A percentile compares a stretch with the other conserved stretches of the same genome.
phyloP scores from a whole-genome alignment of 2,888 invertebrate species.

The Troilus luridus region DNA sequence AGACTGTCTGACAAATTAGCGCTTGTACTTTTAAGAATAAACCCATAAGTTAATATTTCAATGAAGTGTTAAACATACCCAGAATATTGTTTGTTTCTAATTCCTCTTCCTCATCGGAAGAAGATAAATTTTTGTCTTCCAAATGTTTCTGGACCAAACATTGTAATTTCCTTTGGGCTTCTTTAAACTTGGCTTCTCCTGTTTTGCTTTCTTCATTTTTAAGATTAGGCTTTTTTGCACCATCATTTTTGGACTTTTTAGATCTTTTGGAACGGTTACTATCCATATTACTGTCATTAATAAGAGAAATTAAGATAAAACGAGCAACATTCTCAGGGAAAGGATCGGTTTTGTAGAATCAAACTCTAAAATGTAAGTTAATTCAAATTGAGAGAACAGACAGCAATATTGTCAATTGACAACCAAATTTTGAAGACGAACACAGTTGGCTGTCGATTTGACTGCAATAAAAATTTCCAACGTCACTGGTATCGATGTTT shows the following conservation, averaged over 20 bases:
- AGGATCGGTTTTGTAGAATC: background rate
- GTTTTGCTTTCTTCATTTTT: conserved; percentile 10
- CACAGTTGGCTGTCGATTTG: background rate
- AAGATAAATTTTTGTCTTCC: conserved; percentile 63
- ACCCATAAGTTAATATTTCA: background rate
- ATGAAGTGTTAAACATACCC: conserved; percentile 58
- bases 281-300: background rate
- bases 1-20: background rate
- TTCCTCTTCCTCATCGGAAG: conserved; percentile 66
- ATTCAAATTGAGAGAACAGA: background rate
- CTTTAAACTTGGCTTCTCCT: conserved; percentile 63
- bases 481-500: background rate
- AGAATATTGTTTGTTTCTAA: conserved; percentile 65
- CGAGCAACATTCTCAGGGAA: background rate
- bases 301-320: background rate
- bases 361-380: background rate
- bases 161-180: conserved; percentile 64
- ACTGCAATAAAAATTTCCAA: background rate
- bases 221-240: background rate
- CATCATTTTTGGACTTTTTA: conserved; percentile 2
- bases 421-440: background rate
- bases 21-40: background rate
- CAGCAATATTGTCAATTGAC: background rate
- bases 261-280: background rate
- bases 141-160: conserved; percentile 65